These are phyloP conservation scores for Anagyrus pseudococci DNA, from an alignment of 2,888 invertebrate species.

Conservation along the genomic window DNA sequence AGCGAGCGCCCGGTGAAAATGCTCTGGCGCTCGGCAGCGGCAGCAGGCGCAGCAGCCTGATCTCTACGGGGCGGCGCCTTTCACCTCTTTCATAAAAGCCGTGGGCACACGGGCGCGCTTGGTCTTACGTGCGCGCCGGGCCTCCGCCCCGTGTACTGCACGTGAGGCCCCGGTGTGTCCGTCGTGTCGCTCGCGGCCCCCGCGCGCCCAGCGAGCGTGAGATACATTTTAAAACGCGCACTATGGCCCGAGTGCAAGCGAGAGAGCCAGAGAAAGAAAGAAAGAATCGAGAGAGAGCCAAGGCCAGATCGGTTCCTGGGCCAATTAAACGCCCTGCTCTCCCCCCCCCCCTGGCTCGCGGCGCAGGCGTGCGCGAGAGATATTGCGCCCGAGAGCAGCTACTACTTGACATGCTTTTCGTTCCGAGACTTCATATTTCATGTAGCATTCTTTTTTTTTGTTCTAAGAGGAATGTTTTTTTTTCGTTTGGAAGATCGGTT, in stretches of 20 bases:
- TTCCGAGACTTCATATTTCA: too few relatives aligned
- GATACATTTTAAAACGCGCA: constrained; percentile 26
- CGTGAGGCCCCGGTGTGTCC: not conserved
- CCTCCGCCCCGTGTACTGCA: not conserved
- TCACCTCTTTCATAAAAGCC: constrained; percentile 40
- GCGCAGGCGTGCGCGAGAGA: too few relatives aligned
- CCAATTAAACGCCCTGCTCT: constrained; percentile 22
- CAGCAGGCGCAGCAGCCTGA: too few relatives aligned
- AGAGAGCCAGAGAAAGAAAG: constrained; percentile 29
- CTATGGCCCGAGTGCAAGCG: not conserved
- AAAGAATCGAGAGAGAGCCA: constrained; percentile 18
- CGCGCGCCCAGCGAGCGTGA: constrained; percentile 40
- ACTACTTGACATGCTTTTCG: too few relatives aligned
- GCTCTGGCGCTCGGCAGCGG: constrained; percentile 13
- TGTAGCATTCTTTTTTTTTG: too few relatives aligned
- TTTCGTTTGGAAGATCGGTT: too few relatives aligned
- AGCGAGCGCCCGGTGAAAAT: constrained; percentile 36
- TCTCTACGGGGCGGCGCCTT: constrained; percentile 38
- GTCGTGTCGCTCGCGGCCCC: constrained; percentile 10
- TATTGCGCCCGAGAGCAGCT: too few relatives aligned
- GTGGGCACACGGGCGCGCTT: not conserved
- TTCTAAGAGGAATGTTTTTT: too few relatives aligned
- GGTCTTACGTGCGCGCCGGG: not conserved
- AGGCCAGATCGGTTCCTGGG: constrained; percentile 34
- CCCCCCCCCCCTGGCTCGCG: too few relatives aligned